These are phyloP conservation scores for Erynnis tages DNA, from an alignment of 2,888 invertebrate species.

Conservation along the genomic window DNA sequence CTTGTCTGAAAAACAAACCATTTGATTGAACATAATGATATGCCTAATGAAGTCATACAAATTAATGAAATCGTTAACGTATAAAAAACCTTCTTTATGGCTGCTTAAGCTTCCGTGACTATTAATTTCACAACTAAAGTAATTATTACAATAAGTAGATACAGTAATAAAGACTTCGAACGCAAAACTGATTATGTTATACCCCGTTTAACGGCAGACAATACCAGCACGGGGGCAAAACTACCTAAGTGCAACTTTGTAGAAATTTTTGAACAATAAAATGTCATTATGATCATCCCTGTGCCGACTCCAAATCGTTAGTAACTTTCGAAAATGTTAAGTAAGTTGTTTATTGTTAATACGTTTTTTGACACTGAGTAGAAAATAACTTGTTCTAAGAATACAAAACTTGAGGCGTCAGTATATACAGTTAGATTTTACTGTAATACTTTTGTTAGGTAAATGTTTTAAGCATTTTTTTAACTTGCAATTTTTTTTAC, in stretches of 20 bases:
- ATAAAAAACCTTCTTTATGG: too few relatives aligned
- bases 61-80: too few relatives aligned
- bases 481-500: background rate
- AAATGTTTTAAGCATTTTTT: slow-evolving; percentile 13
- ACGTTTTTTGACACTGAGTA: background rate
- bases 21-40: too few relatives aligned
- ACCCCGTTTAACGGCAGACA: background rate
- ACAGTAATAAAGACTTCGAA: too few relatives aligned
- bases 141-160: too few relatives aligned
- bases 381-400: slow-evolving; percentile 14
- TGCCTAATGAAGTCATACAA: too few relatives aligned
- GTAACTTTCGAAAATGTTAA: slow-evolving; percentile 38
- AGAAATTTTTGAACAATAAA: slow-evolving; percentile 49
- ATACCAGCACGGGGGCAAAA: slow-evolving; percentile 19
- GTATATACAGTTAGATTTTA: background rate
- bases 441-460: slow-evolving; percentile 3
- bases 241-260: slow-evolving; percentile 11
- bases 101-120: too few relatives aligned
- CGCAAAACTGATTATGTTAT: too few relatives aligned
- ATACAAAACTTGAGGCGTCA: slow-evolving; percentile 5
- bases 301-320: slow-evolving; percentile 36
- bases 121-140: too few relatives aligned
- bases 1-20: too few relatives aligned
- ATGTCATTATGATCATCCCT: slow-evolving; percentile 67
- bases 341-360: slow-evolving; percentile 47